phyloP scores from a whole-genome alignment of 92 coral and sea anemone species.

The Phenganax marumi region DNA sequence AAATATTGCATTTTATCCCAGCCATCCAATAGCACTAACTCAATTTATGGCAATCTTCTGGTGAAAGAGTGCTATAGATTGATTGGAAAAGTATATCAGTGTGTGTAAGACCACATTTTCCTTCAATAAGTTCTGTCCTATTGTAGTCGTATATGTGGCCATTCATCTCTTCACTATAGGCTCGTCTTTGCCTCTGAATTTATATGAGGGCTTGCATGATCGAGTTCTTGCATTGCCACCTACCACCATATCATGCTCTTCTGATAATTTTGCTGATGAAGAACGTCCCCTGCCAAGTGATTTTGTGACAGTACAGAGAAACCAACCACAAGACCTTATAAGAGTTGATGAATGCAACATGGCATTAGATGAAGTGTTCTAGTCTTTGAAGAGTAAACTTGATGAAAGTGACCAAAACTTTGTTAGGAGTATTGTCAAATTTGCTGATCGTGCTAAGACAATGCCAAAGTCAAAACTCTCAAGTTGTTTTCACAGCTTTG shows the following conservation, averaged over 20 bases:
- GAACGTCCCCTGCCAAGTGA: background rate
- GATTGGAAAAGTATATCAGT: too few species aligned
- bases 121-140: too few species aligned
- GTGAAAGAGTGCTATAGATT: too few species aligned
- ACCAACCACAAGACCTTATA: constrained; percentile 9
- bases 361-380: background rate
- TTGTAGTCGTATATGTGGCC: too few species aligned
- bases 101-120: too few species aligned
- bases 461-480: too few species aligned
- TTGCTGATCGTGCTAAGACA: too few species aligned
- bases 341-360: background rate
- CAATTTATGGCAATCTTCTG: too few species aligned
- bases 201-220: background rate
- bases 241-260: background rate
- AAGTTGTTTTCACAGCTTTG: too few species aligned
- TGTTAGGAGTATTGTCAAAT: too few species aligned
- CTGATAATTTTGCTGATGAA: background rate
- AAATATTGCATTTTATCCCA: too few species aligned
- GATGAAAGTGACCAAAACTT: background rate
- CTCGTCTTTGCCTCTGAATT: background rate
- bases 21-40: too few species aligned
- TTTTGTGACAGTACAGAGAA: background rate
- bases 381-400: background rate
- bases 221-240: background rate
- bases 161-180: background rate